Conservation (phyloP, 2,113 vertebrate genomes). For the Chunga burmeisteri region DNA sequence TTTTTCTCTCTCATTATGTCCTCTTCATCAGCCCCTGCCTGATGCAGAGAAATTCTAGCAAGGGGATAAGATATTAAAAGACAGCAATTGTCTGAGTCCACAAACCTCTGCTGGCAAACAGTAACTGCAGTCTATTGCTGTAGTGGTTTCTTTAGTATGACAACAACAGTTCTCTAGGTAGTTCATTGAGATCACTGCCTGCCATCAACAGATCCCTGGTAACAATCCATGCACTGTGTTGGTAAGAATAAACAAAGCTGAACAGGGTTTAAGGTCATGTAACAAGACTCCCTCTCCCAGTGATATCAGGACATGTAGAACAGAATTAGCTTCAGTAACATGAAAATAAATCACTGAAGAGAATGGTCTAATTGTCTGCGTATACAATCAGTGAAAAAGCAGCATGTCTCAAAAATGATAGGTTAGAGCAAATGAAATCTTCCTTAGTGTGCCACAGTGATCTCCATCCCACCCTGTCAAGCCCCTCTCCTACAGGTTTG, state of each 20-base stretch:
- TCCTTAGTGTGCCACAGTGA: neutral
- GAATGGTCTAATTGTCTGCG: neutral
- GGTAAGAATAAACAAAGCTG: neutral
- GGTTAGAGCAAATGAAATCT: neutral
- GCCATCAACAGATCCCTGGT: neutral
- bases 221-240: neutral
- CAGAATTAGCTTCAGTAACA: neutral
- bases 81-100: neutral
- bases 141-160: neutral
- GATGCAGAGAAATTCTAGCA: neutral
- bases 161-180: neutral
- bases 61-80: neutral
- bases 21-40: neutral
- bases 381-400: neutral
- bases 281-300: accelerated
- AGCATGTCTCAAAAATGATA: neutral
- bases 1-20: neutral
- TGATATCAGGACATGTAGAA: neutral
- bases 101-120: neutral
- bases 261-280: neutral
- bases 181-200: neutral
- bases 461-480: neutral
- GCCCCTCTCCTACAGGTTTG: neutral
- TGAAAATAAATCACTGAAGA: neutral
- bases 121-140: neutral